Conservation (phyloP, 2,888 invertebrate species). For the Neoaliturus tenellus region DNA sequence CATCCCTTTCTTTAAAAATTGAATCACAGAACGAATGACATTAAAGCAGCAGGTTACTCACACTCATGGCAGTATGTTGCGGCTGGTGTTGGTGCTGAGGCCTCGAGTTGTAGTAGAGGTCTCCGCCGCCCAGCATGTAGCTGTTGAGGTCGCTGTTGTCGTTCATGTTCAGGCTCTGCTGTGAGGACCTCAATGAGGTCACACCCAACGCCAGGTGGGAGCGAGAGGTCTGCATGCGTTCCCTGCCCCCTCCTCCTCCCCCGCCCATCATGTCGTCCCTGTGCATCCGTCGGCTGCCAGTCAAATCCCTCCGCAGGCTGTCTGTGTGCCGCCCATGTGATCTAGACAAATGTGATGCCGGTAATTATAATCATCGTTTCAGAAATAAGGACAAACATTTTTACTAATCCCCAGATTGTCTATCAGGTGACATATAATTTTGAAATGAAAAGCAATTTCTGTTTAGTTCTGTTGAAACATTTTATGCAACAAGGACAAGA, state of each 20-base stretch:
- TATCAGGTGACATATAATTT: too few species aligned
- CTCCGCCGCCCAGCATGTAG: conserved; percentile 79
- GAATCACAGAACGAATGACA: too few species aligned
- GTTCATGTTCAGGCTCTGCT: conserved; percentile 38
- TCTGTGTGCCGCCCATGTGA: conserved; percentile 44
- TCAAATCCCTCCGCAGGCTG: conserved; percentile 35
- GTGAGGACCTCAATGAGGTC: conserved; percentile 49
- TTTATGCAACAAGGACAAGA: too few species aligned
- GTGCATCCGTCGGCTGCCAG: conserved; percentile 35
- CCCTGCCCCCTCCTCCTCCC: conserved; percentile 58
- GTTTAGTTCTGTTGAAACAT: too few species aligned
- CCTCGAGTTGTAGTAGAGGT: conserved; percentile 89
- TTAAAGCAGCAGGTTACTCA: neutral
- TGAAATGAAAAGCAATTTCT: too few species aligned
- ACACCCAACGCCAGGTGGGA: conserved; percentile 67
- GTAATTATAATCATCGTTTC: too few species aligned
- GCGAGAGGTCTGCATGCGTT: conserved; percentile 64
- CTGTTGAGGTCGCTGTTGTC: conserved; percentile 66
- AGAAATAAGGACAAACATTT: too few species aligned
- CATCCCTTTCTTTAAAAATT: too few species aligned
- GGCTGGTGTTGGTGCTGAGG: conserved; percentile 61
- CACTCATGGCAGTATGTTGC: conserved; percentile 62
- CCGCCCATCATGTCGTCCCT: conserved; percentile 19
- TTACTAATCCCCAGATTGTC: too few species aligned
- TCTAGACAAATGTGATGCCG: neutral